A percentile compares a stretch with the other conserved stretches of the same genome.
Conservation (phyloP, 2,797 vertebrate species). For the Gastrophryne carolinensis region DNA sequence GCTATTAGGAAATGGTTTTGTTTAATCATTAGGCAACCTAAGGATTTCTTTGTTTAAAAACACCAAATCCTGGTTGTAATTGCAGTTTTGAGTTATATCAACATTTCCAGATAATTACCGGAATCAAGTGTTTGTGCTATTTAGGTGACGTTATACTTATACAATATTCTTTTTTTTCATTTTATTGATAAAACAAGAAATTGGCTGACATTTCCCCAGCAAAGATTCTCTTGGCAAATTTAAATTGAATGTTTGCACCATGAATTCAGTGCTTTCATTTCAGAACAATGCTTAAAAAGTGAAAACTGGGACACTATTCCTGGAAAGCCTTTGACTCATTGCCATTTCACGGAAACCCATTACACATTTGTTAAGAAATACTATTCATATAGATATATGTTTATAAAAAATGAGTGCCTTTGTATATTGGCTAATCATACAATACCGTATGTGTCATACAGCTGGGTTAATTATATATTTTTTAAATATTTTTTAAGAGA, state of each 20-base stretch:
- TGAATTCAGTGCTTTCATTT: conserved; percentile 34
- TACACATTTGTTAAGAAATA: background rate
- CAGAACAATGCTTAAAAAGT: conserved; percentile 9
- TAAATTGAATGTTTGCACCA: conserved; percentile 31
- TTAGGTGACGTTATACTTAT: conserved; percentile 21
- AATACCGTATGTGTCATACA: background rate
- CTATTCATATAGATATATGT: background rate
- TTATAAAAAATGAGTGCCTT: background rate
- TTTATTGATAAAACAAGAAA: conserved; percentile 29
- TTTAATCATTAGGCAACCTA: background rate
- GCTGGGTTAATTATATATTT: background rate
- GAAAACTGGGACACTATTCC: background rate
- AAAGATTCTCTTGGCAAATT: conserved; percentile 7
- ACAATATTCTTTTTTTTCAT: background rate
- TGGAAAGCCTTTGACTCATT: background rate
- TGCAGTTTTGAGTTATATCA: background rate
- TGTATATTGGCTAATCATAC: background rate
- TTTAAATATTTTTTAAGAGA: background rate
- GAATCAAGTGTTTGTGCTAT: conserved; percentile 11
- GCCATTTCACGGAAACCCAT: conserved; percentile 2
- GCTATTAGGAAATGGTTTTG: background rate
- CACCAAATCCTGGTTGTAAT: background rate
- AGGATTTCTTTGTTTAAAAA: background rate
- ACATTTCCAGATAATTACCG: conserved; percentile 10
- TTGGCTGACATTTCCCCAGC: conserved; percentile 44